phyloP scores from a whole-genome alignment of 1,140 invertebrate genomes.

The Sitobion miscanthi region DNA sequence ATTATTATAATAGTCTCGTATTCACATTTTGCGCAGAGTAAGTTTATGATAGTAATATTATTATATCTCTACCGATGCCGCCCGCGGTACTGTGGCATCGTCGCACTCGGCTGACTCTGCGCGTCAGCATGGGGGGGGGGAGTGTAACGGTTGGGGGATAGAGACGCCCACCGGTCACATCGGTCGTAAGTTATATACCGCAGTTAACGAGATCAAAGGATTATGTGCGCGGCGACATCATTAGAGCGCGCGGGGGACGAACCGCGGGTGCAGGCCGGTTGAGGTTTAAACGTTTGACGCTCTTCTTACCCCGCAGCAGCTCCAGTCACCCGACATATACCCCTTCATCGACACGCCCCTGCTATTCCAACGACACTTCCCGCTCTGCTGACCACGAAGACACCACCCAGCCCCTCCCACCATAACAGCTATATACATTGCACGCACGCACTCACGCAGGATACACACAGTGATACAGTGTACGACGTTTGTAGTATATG shows the following conservation, averaged over 20 bases:
- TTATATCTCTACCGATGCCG: background rate
- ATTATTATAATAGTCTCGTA: background rate
- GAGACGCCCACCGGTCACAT: conserved; percentile 12
- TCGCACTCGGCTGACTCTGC: background rate
- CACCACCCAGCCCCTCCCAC: background rate
- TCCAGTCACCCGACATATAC: background rate
- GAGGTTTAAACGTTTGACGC: conserved; percentile 45
- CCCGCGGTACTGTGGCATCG: background rate
- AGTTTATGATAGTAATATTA: background rate
- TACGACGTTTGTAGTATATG: background rate
- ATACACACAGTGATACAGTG: background rate
- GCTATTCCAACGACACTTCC: background rate
- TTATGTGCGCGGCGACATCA: conserved; percentile 37
- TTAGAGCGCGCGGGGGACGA: conserved; percentile 7
- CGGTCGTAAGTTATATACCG: conserved; percentile 33
- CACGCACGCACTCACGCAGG: too few species aligned
- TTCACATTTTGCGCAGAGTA: background rate
- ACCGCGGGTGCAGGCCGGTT: too few species aligned
- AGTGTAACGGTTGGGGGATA: too few species aligned
- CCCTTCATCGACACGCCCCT: too few species aligned
- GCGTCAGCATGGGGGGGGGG: accelerated
- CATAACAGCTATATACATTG: too few species aligned
- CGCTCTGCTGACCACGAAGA: background rate
- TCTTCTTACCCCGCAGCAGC: background rate
- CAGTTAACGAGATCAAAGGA: conserved; percentile 51